These are phyloP conservation scores for Ara ararauna DNA, from an alignment of 2,797 vertebrate species.

Conservation along the genomic window DNA sequence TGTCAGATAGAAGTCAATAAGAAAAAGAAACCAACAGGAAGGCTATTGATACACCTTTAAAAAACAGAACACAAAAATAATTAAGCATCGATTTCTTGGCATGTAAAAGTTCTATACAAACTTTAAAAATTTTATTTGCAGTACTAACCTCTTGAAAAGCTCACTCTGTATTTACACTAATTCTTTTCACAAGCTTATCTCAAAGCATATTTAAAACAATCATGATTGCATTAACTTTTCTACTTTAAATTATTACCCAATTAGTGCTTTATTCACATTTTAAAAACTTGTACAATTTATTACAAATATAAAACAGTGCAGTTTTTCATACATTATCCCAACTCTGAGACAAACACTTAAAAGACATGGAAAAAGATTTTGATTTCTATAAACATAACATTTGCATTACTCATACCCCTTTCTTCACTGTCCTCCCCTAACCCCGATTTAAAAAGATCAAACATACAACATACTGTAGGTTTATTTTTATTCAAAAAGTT, in stretches of 20 bases:
- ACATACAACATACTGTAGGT: conserved; percentile 91
- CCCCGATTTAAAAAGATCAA: conserved; percentile 83
- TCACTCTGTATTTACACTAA: conserved; percentile 72
- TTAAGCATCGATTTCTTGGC: conserved; percentile 62
- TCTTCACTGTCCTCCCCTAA: conserved; percentile 70
- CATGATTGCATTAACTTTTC: conserved; percentile 75
- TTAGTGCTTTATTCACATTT: conserved; percentile 82
- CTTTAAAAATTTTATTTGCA: conserved; percentile 75
- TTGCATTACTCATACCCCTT: conserved; percentile 75
- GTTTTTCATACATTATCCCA: conserved; percentile 79
- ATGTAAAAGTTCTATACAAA: conserved; percentile 72
- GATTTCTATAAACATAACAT: conserved; percentile 79
- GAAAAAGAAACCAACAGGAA: conserved; percentile 42
- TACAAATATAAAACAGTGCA: conserved; percentile 81
- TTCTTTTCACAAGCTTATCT: conserved; percentile 69
- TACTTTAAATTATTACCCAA: conserved; percentile 81
- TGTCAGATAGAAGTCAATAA: neutral
- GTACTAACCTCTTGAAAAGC: conserved; percentile 71
- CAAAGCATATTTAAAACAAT: conserved; percentile 75
- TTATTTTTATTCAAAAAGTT: conserved; percentile 99
- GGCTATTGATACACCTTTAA: conserved; percentile 32
- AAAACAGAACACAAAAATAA: conserved; percentile 63
- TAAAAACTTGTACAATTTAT: conserved; percentile 81
- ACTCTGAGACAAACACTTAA: conserved; percentile 80
- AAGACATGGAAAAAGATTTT: conserved; percentile 76